Evolutionary conservation across 2,888 invertebrate genomes (phyloP).

Genomic region (Pedicia rivosa): DNA sequence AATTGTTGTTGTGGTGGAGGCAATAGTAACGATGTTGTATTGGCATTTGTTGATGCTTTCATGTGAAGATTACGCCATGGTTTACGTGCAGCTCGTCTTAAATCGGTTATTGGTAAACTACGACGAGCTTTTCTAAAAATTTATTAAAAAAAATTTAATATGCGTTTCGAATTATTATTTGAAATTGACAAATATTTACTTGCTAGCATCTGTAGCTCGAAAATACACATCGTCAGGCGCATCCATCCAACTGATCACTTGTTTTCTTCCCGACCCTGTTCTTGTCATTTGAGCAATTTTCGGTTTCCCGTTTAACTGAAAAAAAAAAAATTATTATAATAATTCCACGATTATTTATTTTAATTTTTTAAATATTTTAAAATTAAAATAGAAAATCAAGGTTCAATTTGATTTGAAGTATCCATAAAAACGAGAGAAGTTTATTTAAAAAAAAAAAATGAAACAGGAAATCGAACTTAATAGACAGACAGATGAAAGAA

Average conservation of each 20-base stretch:
- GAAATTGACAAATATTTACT: constrained; percentile 42
- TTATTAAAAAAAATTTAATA: constrained; percentile 3
- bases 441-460: constrained; percentile 1
- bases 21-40: constrained; percentile 20
- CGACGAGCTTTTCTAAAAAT: constrained; percentile 60
- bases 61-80: constrained; percentile 53
- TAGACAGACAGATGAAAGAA: too few relatives aligned
- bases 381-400: constrained; percentile 7
- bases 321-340: constrained; percentile 3
- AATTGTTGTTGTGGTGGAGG: neutral
- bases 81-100: constrained; percentile 70
- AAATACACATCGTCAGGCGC: constrained; percentile 96
- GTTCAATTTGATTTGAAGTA: constrained; percentile 17
- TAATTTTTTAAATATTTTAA: constrained; percentile 2
- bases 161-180: neutral
- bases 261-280: constrained; percentile 61
- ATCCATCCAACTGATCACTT: constrained; percentile 96
- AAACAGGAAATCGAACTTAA: too few relatives aligned
- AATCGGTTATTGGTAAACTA: constrained; percentile 59
- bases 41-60: constrained; percentile 22
- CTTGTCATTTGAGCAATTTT: constrained; percentile 65
- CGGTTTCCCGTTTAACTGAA: constrained; percentile 65
- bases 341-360: neutral
- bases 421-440: neutral
- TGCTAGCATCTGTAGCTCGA: constrained; percentile 77